Conservation (phyloP, 1,140 invertebrate species). For the Latrodectus geometricus region DNA sequence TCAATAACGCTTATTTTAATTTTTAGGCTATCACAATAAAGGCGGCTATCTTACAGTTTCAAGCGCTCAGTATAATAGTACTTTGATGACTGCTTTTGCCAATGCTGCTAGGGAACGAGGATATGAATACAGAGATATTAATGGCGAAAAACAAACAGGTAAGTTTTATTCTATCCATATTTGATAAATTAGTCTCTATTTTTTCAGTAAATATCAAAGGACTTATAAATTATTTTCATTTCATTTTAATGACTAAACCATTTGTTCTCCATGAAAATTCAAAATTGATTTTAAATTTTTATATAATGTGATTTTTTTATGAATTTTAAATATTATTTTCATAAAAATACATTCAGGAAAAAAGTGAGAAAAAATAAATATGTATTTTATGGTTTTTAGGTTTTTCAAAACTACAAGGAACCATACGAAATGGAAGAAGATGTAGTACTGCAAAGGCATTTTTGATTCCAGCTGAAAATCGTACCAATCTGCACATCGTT, state of each 20-base stretch:
- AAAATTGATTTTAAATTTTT: no score
- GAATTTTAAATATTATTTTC: no score
- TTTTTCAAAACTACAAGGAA: constrained; percentile 77
- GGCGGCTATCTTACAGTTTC: constrained; percentile 38
- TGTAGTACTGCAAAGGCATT: constrained; percentile 92
- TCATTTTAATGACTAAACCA: no score
- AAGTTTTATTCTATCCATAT: constrained; percentile 65
- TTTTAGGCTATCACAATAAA: constrained; percentile 16
- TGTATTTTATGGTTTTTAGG: not conserved
- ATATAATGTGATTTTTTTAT: no score
- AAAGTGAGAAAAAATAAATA: no score
- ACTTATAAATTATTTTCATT: no score
- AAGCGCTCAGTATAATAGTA: constrained; percentile 25
- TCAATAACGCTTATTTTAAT: not conserved
- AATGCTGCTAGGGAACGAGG: constrained; percentile 89
- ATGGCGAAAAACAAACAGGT: constrained; percentile 83
- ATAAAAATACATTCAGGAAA: no score
- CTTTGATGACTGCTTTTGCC: constrained; percentile 83
- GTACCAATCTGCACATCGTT: constrained; percentile 84
- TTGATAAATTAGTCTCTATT: not conserved
- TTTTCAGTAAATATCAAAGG: no score
- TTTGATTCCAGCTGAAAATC: constrained; percentile 79
- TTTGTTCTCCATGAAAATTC: no score
- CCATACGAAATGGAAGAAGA: constrained; percentile 81
- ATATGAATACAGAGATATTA: constrained; percentile 83